Evolutionary conservation across 2,797 vertebrate genomes (phyloP).

Genomic region (Pogoniulus pusillus): DNA sequence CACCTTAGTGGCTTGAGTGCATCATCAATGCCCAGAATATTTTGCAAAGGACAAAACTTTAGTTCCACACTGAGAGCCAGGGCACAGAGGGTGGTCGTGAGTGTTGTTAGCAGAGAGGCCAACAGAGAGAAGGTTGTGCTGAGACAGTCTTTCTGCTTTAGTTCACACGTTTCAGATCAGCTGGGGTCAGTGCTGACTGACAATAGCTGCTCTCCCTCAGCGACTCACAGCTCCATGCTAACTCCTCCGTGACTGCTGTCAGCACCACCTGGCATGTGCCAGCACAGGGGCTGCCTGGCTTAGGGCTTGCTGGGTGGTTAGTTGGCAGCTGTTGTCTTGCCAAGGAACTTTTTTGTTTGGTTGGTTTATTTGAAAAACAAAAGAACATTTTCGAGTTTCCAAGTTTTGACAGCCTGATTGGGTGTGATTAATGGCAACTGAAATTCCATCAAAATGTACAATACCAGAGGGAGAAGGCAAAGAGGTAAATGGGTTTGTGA

Average conservation of each 20-base stretch:
- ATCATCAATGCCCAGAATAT: neutral
- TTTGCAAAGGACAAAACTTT: neutral
- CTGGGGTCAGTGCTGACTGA: neutral
- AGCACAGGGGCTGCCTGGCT: neutral
- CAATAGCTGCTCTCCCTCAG: neutral
- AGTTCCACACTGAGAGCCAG: neutral
- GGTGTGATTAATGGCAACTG: neutral
- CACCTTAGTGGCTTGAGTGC: neutral
- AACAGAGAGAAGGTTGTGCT: neutral
- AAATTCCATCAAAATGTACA: neutral
- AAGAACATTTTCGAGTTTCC: neutral
- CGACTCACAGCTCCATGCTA: neutral
- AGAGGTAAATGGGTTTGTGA: neutral
- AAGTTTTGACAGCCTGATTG: neutral
- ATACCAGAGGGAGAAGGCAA: neutral
- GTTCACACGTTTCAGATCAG: neutral
- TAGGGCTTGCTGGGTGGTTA: neutral
- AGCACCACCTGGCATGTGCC: fast-evolving
- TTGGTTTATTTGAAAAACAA: neutral
- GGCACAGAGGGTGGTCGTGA: neutral
- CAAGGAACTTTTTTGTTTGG: neutral
- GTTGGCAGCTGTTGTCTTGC: neutral
- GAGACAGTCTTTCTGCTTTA: neutral
- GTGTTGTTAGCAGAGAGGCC: neutral
- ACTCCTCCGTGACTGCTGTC: fast-evolving